Evolutionary conservation across 2,113 vertebrate species (phyloP), one percentile per base, ranked within the genome.

Genomic region (Ceyx melanurus): DNA sequence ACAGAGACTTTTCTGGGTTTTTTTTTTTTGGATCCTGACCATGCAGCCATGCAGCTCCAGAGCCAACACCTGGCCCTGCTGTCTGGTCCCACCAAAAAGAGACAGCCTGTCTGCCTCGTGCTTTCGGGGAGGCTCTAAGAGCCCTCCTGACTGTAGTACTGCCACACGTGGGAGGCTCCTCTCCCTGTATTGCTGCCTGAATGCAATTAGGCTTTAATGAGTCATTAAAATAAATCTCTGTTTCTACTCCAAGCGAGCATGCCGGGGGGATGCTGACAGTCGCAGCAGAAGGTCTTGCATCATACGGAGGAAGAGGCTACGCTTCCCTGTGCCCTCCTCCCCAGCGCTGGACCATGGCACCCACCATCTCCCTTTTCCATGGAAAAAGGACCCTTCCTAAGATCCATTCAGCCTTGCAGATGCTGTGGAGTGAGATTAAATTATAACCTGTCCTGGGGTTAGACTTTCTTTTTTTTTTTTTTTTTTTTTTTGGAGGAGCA

Each of bases 191-290:
- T 71, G 89, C 92, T 96, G 89, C 61, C 92, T 80, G 95, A 94
- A 96, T 93, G 94, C 76, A 92, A 96, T 96, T 96, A 96, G 91
- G 73, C 85, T 82, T 94, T 95, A 96, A 96, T 96, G 92, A 96
- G 94, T 96, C 96, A 96, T 96, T 96, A 96, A 94, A 95, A 92
- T 89, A 96, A 94, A 96, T 92, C 82, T 95, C 95, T 96, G 96
- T 94, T 96, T 96, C 94, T 96, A 89, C 95, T 96, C 96, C 75
- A 79, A 78, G 92, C 4, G 1, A 89, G 86, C 86, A 92, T 86
- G 94, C 80, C 0, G 79, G 90, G 89, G 92, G 91, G 87, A 60
- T 92, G 91, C 94, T 96, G 96, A 87, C 96, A 93, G 95, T 85
- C 3, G 0, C 64, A 95, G 84, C 95, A 89, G 92, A 79, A 86